Percentiles rank a stretch among this genome's conserved stretches.
Conservation (phyloP, 2,113 vertebrate species). For the Sylvilagus bachmani region DNA sequence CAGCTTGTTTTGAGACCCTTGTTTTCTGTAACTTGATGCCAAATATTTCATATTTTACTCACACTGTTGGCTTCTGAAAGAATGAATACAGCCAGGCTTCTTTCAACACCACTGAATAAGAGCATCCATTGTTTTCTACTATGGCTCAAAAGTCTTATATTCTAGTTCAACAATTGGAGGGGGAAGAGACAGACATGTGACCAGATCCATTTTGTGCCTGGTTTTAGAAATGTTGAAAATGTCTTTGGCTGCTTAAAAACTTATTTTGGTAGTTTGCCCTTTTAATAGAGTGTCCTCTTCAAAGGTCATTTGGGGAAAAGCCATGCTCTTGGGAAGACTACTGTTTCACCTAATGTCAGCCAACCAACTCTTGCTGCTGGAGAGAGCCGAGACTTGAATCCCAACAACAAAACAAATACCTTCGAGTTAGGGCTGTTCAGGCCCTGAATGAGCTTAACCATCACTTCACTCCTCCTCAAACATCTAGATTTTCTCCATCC, state of each 20-base stretch:
- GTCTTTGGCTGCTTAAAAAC: slow-evolving; percentile 22
- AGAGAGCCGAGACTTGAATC: neutral
- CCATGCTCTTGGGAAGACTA: neutral
- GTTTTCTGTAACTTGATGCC: slow-evolving; percentile 50
- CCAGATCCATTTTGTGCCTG: neutral
- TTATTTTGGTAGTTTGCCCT: neutral
- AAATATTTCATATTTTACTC: slow-evolving; percentile 52
- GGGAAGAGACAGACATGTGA: neutral
- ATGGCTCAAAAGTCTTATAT: slow-evolving; percentile 34
- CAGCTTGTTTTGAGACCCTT: slow-evolving; percentile 10
- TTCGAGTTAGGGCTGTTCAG: neutral
- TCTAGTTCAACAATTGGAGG: neutral
- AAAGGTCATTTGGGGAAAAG: neutral
- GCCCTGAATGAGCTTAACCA: neutral
- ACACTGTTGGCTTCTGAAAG: slow-evolving; percentile 54
- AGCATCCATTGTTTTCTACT: slow-evolving; percentile 29
- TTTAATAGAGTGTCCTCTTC: slow-evolving; percentile 15
- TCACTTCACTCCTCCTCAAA: neutral
- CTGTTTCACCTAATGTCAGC: neutral
- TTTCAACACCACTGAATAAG: slow-evolving; percentile 38
- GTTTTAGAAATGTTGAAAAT: slow-evolving; percentile 28
- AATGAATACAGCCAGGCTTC: slow-evolving; percentile 48
- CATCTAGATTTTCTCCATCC: neutral
- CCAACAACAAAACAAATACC: neutral
- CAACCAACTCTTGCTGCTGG: neutral